Base-by-base conservation (phyloP, 2,888 invertebrate genomes). In the Cataglyphis cursor region DNA sequence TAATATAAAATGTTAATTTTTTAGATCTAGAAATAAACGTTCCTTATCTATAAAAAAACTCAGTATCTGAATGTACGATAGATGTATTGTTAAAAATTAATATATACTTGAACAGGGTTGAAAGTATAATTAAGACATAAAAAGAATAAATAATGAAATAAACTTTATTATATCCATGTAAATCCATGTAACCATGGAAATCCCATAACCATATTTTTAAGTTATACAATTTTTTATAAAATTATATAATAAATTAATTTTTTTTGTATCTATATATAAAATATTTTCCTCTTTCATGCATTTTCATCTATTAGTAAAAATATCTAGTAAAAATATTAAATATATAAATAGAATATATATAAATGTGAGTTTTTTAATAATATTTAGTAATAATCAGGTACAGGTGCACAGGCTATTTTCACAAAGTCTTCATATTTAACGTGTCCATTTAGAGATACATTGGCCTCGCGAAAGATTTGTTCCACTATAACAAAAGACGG, bases 351-450 rank as follows among this genome's bases (percentile, higher is more conserved):
- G 8, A 75, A 31, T 59, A 44, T 24, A 65, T 70, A 62, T 21
- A 59, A 62, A 82, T 68, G 28, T 73, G 28, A 48, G 28, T 12
- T n/a, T 8, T 31, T 31, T 18, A 38, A 74, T 18, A 59, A 5
- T 68, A 0, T 61, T 96, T 95, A 98, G 93, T 98, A 99, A 94
- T 99, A 99, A 95, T 99, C 98, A 0, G 98, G 98, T 5, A 98
- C 98, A 0, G 98, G 98, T 3, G 98, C 98, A 95, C 98, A 98
- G 3, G 98, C 97, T 89, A 99, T 98, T 95, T 98, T 98, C 0
- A 98, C 97, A 94, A 99, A 98, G 94, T 99, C 98, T 90, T 98
- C 97, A 91, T 98, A 99, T n/a, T 97, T 96, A 0, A 99, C 98
- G 68, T 96, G 96, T 3, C 98, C 98, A 89, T 96, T 97, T 66